Percentiles rank a stretch among this genome's conserved stretches.
These are phyloP conservation scores for Leptopilina clavipes DNA, from an alignment of 1,140 invertebrate genomes.

Conservation along the genomic window DNA sequence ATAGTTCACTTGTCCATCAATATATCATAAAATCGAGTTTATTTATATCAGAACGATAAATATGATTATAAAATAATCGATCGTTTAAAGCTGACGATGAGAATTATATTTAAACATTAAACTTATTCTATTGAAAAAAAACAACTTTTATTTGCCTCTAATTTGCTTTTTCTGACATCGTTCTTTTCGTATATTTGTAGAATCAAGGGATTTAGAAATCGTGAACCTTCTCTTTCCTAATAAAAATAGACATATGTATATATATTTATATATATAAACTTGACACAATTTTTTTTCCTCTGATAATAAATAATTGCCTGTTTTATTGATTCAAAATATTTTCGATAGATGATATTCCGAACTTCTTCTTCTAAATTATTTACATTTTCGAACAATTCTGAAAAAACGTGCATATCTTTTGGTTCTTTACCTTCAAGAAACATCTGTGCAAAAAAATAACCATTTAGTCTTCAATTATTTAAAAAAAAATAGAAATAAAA, in stretches of 20 bases:
- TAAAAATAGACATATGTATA: not conserved
- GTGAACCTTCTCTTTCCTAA: not conserved
- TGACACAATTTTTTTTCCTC: not conserved
- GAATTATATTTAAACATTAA: no score
- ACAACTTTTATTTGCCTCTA: not conserved
- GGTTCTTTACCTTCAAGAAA: constrained; percentile 19
- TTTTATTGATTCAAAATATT: constrained; percentile 7
- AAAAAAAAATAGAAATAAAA: not conserved
- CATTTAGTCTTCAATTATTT: not conserved
- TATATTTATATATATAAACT: not conserved
- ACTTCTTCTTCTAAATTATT: constrained; percentile 19
- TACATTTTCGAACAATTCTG: not conserved
- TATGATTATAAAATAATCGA: no score
- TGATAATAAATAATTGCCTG: constrained; percentile 25
- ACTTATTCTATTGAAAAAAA: no score
- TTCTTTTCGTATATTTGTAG: not conserved
- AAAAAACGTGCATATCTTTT: not conserved
- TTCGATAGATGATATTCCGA: constrained; percentile 4
- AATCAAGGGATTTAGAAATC: constrained; percentile 1
- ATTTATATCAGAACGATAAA: no score
- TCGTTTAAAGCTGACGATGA: no score
- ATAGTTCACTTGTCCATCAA: no score
- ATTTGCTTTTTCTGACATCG: not conserved
- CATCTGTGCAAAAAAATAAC: constrained; percentile 1
- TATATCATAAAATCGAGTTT: no score